A percentile compares a stretch with the other conserved stretches of the same genome.
These are phyloP conservation scores for Cheiracanthium punctorium DNA, from an alignment of 2,888 invertebrate species.

Conservation along the genomic window DNA sequence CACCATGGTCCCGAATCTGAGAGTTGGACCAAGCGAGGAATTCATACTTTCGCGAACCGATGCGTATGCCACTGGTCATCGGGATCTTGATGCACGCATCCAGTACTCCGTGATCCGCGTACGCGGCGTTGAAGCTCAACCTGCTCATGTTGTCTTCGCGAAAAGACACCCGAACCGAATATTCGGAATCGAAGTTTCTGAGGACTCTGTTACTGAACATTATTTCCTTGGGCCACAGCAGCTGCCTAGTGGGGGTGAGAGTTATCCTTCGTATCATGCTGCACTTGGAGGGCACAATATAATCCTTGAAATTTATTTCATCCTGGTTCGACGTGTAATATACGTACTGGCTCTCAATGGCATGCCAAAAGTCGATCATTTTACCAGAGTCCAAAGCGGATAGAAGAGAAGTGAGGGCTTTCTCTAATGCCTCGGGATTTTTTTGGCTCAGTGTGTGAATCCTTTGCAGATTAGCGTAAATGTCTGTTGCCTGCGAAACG, in stretches of 20 bases:
- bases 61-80: conserved; percentile 16
- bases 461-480: neutral
- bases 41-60: conserved; percentile 28
- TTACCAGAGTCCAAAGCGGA: conserved; percentile 22
- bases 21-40: conserved; percentile 50
- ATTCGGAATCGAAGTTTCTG: conserved; percentile 37
- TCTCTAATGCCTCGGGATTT: conserved; percentile 15
- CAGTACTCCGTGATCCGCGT: neutral
- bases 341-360: neutral
- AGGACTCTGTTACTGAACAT: conserved; percentile 42
- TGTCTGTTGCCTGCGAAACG: neutral
- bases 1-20: conserved; percentile 37
- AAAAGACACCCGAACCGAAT: conserved; percentile 27
- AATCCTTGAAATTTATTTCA: neutral
- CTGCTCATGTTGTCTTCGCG: conserved; percentile 37
- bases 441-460: neutral
- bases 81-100: neutral
- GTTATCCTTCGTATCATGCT: conserved; percentile 27
- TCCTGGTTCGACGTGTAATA: neutral
- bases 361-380: conserved; percentile 18
- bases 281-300: conserved; percentile 28
- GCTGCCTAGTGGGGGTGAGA: conserved; percentile 27
- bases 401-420: conserved; percentile 15
- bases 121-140: conserved; percentile 16
- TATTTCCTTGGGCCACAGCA: conserved; percentile 41